phyloP scores from a whole-genome alignment of 2,797 vertebrate species.

The Eulemur rubriventer region DNA sequence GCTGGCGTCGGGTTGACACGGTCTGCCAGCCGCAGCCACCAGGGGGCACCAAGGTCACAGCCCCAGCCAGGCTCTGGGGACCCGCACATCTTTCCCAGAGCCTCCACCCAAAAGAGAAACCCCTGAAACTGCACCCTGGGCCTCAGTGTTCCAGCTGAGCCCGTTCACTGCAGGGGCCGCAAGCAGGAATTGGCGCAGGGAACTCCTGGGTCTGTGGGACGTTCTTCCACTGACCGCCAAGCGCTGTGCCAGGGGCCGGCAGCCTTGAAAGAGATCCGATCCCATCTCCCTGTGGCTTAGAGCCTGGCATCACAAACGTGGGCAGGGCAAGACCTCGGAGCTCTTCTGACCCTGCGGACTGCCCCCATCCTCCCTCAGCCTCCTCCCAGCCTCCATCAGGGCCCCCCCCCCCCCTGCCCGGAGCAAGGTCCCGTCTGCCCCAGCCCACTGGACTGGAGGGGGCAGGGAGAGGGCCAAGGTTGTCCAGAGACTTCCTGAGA shows the following conservation, averaged over 20 bases:
- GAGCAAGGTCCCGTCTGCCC: background rate
- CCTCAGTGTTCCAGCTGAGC: background rate
- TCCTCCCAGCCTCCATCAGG: background rate
- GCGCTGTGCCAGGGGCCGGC: background rate
- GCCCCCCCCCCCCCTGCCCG: background rate
- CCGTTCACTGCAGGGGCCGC: background rate
- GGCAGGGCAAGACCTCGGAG: background rate
- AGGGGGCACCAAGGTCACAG: conserved; percentile 46
- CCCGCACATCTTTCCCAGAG: background rate
- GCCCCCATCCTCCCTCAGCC: no score
- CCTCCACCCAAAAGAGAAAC: background rate
- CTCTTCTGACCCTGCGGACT: background rate
- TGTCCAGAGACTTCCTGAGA: background rate
- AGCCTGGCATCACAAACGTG: background rate
- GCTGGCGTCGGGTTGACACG: fast-evolving
- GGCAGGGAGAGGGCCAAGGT: background rate
- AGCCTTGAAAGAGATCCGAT: background rate
- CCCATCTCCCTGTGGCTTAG: background rate
- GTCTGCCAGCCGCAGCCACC: background rate
- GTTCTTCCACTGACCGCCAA: background rate
- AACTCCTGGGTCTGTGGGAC: background rate
- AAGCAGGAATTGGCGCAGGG: background rate
- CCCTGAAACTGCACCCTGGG: background rate
- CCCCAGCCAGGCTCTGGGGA: background rate
- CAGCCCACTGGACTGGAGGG: background rate